Percentiles rank a stretch among this genome's conserved stretches.
Conservation (phyloP, 2,113 vertebrate species). For the Poeciliopsis occidentalis region DNA sequence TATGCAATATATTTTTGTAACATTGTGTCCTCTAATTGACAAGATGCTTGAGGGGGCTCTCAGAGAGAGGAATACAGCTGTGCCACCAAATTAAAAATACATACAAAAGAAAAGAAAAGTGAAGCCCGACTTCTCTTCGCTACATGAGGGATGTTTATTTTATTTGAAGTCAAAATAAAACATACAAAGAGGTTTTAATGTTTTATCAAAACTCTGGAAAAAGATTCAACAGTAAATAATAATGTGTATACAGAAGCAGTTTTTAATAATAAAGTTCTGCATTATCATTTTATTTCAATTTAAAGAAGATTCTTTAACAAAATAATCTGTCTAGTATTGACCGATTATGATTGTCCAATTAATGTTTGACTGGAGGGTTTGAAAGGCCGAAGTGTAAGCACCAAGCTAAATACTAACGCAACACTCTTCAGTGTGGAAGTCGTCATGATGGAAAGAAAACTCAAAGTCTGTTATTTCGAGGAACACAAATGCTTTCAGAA, state of each 20-base stretch:
- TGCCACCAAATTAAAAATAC: slow-evolving; percentile 38
- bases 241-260: slow-evolving; percentile 21
- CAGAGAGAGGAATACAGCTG: slow-evolving; percentile 45
- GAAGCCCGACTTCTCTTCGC: background rate
- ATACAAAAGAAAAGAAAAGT: slow-evolving; percentile 1
- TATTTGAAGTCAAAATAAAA: background rate
- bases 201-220: background rate
- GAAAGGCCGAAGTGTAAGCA: no score
- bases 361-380: no score
- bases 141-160: background rate
- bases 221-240: slow-evolving; percentile 20
- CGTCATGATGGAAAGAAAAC: no score
- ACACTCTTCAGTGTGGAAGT: no score
- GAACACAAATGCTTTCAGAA: no score
- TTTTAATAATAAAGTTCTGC: slow-evolving; percentile 3
- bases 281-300: no score
- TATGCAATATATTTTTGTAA: slow-evolving; percentile 41
- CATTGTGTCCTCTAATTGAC: slow-evolving; percentile 52
- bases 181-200: background rate
- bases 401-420: no score
- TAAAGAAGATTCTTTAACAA: no score
- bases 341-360: no score
- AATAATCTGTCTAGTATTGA: no score
- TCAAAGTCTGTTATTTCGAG: no score
- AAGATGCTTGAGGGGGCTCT: slow-evolving; percentile 52